Base-by-base conservation (phyloP, 2,113 vertebrate genomes). In the Takifugu flavidus region DNA sequence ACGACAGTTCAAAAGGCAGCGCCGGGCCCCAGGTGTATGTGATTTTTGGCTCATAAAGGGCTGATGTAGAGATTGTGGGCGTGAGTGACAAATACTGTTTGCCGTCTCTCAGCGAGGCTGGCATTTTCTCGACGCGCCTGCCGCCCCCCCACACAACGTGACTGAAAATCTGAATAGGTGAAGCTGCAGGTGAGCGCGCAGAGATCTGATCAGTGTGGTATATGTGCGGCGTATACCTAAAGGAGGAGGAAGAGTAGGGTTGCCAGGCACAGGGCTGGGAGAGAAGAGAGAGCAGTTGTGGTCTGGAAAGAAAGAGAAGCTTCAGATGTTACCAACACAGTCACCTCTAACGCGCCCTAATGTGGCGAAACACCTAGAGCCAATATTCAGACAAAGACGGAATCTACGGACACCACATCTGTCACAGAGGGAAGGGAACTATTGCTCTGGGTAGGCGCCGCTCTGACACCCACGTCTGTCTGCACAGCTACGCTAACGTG, bases 241-340 rank as follows among this genome's bases (percentile, higher is more conserved):
- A 72, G 73, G 65, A 72, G 51, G 65, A 72, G 51, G 70, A 80
- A 68, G 73, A 82, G 78, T 54, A 27, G 71, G 61, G 75, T 63
- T 65, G 85, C 53, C 80, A 71, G 83, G 1, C 65, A 71, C 29
- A 72, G 79, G 80, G 79, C 52, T 45, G 86, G 89, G 74, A 81
- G 80, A 71, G 78, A 59, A 81, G 82, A 85, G 87, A 87, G 72
- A 79, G 83, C 72, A 77, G 78, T 71, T 87, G 77, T 84, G 62
- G 65, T 80, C 91, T 93, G 92, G 61, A 92, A 89, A 76, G 80
- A 75, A 78, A 91, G 67, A 90, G 65, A 89, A 56, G 73, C 57
- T 69, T 76, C 63, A 66, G 74, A 84, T 78, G 75, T 78, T 70
- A 76, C 2, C 34, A 39, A 10, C 34, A 39, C 34, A 6, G 8